Conservation (phyloP, 2,113 vertebrate species). For the Tetrax tetrax region DNA sequence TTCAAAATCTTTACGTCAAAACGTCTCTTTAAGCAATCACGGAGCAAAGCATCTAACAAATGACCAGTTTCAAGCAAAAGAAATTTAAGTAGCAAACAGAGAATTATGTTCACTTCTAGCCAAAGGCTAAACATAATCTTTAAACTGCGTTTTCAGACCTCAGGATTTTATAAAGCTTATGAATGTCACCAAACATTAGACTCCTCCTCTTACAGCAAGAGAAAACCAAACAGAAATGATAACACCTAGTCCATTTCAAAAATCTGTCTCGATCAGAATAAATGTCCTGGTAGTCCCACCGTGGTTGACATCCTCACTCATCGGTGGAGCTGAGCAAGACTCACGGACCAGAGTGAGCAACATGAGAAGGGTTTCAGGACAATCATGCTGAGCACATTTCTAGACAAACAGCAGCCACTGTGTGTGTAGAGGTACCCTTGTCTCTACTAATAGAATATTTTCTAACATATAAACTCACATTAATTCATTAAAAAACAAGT, state of each 20-base stretch:
- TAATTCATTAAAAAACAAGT: not conserved
- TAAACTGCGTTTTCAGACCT: not conserved
- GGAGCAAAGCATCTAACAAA: not conserved
- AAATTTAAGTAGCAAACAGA: not conserved
- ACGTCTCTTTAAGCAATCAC: not conserved
- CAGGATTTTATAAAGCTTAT: not conserved
- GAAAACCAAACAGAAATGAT: not conserved
- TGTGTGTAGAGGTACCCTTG: fast-evolving
- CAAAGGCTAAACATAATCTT: not conserved
- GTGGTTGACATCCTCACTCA: fast-evolving
- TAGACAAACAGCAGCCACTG: not conserved
- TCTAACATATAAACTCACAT: not conserved
- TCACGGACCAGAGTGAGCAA: not conserved
- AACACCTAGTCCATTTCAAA: not conserved
- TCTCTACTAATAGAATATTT: not conserved
- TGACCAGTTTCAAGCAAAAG: not conserved
- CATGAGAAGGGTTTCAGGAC: not conserved
- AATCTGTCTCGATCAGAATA: not conserved
- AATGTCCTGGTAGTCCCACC: not conserved
- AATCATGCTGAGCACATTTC: not conserved
- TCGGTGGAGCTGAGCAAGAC: fast-evolving
- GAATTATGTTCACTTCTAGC: not conserved
- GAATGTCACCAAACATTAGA: not conserved
- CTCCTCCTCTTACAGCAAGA: not conserved
- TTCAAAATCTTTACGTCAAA: not conserved